Base-by-base conservation (phyloP, 2,888 invertebrate species). In the Callyntrura guangdongensis region DNA sequence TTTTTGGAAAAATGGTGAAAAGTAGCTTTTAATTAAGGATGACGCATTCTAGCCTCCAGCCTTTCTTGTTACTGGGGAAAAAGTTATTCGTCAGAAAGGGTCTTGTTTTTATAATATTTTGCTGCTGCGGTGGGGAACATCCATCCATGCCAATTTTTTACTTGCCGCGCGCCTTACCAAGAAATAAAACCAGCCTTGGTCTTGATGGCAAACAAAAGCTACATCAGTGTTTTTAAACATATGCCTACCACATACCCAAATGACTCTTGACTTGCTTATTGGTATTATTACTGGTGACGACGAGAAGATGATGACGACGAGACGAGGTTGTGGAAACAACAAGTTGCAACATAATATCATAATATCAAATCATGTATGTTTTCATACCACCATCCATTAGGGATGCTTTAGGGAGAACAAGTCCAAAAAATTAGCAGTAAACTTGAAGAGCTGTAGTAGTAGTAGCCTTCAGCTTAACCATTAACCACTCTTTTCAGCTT, bases 21-120 rank as follows among this genome's bases (percentile, higher is more conserved):
- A 81, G 88, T 82, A 82, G 82, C 82, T 88, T 72, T 88, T 82
- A 88, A 88, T 82, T 88, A 82, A 82, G 53, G 88, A 88, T 88
- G 88, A 88, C 88, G 88, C 88, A 82, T 81, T 69, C 20, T 17
- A 64, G 67, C 85, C 53, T 77, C 17, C 47, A n/a, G n/a, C 36
- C 27, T 47, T 77, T 49, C 72, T 53, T 72, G 27, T 53, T 74
- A 27, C 22, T 49, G 74, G 0, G 6, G 59, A 56, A n/a, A n/a
- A n/a, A n/a, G n/a, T n/a, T n/a, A n/a, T 6, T 36, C 6, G 36
- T 36, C 36, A 36, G 36, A 36, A 36, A 4, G 36, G 6, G 36
- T 36, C 53, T 53, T 53, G 53, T 11, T 53, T 2, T 14, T 36
- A 4, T 36, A 6, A 36, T 36, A 6, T 74, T 11, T n/a, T 47